Evolutionary conservation across 2,113 vertebrate species (phyloP), one percentile per base, ranked within the genome.

Genomic region (Arothron firmamentum): DNA sequence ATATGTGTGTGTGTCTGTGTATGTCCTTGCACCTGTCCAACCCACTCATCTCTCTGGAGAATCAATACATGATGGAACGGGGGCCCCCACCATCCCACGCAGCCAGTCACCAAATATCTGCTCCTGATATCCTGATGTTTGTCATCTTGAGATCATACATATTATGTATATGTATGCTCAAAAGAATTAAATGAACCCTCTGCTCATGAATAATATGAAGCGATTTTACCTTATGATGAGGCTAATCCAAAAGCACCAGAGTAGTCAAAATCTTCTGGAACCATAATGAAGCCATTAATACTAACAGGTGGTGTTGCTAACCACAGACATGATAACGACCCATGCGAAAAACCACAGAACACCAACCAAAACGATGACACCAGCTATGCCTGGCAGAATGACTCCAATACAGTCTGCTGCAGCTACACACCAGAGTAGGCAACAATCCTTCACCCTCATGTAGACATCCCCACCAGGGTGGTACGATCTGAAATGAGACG

Each of bases 21-120:
- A 62, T 78, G 65, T 70, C 54, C 52, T 21, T 62, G 57, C 87
- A 88, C 79, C 85, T 88, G 87, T 82, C 55, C 0, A 17, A 49
- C 62, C 78, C 72, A 20, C 19, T 88, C 71, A 69, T 18, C 21
- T 64, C 56, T 68, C 60, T 52, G 43, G 14, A 18, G 41, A 28
- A 52, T 58, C 56, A 57, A 72, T 78, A 62, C 66, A 15, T 53
- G 61, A 57, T 56, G 59, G 55, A 63, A 53, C 20, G 42, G 43
- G 13, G 43, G 43, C 43, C 43, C 43, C 43, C 43, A 14, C 16
- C 14, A 45, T 14, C 42, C 42, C 42, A 43, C 9, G 7, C 11
- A 43, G 15, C 28, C 5, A 31, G 28, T 23, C 4, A 41, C 11
- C 43, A 50, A 54, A 52, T 20, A n/a, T 8, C 50, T 49, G 20